Conservation (phyloP, 2,888 invertebrate species). For the Zygaena filipendulae region DNA sequence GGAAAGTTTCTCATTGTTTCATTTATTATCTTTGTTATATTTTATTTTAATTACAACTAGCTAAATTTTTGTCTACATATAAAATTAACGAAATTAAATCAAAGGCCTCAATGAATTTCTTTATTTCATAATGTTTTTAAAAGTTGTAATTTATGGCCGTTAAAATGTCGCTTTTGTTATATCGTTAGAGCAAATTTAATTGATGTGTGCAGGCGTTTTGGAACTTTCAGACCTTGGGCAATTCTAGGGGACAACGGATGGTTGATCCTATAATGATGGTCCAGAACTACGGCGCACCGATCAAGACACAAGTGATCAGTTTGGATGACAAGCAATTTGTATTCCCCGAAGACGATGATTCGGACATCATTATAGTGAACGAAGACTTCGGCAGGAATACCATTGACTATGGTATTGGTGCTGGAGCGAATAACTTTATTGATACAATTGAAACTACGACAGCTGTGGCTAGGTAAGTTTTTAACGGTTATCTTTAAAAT, state of each 20-base stretch:
- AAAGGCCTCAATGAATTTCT: too few species aligned
- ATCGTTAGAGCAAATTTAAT: constrained; percentile 40
- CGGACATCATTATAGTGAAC: constrained; percentile 56
- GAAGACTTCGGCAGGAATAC: constrained; percentile 44
- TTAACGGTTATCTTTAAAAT: too few species aligned
- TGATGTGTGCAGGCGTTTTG: constrained; percentile 79
- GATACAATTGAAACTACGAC: constrained; percentile 25
- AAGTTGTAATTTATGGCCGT: too few species aligned
- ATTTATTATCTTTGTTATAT: too few species aligned
- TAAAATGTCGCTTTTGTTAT: too few species aligned
- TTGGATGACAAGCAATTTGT: constrained; percentile 49
- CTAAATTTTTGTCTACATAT: too few species aligned
- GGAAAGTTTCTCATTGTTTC: too few species aligned
- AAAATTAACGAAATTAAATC: too few species aligned
- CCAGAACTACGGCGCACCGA: constrained; percentile 43
- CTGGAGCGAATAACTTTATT: constrained; percentile 24
- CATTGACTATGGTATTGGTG: constrained; percentile 29
- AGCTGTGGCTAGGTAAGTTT: constrained; percentile 9
- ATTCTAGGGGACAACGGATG: constrained; percentile 78
- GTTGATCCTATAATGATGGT: constrained; percentile 52
- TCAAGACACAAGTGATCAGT: constrained; percentile 38
- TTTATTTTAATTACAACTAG: too few species aligned
- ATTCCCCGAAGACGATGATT: constrained; percentile 51
- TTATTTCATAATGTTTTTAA: too few species aligned
- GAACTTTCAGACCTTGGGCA: constrained; percentile 82